Evolutionary conservation across 2,797 vertebrate species (phyloP).

Genomic region (Lepilemur ruficaudatus): DNA sequence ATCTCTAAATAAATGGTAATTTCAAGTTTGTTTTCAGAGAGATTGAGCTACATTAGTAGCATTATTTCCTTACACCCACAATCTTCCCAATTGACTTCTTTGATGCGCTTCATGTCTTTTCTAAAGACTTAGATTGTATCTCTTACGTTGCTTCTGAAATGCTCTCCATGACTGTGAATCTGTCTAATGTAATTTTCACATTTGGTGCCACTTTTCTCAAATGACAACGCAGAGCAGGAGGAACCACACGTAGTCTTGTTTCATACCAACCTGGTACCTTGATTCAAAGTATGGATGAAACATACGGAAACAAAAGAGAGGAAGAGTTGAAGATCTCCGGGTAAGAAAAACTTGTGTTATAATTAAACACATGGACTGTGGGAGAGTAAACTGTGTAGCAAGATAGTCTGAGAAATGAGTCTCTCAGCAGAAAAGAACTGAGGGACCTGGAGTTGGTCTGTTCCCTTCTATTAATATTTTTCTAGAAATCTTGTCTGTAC

Average conservation of each 20-base stretch:
- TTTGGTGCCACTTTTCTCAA: conserved; percentile 55
- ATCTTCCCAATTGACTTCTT: conserved; percentile 70
- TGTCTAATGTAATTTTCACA: conserved; percentile 62
- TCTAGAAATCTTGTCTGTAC: background rate
- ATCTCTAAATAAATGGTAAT: conserved; percentile 67
- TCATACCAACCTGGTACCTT: background rate
- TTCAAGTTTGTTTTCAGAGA: conserved; percentile 66
- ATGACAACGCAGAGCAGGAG: conserved; percentile 30
- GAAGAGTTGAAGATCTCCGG: background rate
- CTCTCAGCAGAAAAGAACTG: background rate
- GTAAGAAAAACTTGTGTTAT: background rate
- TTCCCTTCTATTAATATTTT: conserved; percentile 8
- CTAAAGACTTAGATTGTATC: background rate
- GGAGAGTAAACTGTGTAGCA: background rate
- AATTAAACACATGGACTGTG: background rate
- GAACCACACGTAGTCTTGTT: background rate
- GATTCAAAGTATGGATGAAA: background rate
- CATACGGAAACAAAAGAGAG: background rate
- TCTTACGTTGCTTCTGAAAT: conserved; percentile 56
- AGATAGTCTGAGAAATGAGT: background rate
- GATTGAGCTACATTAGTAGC: conserved; percentile 49
- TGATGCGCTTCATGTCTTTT: conserved; percentile 58
- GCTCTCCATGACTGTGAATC: conserved; percentile 41
- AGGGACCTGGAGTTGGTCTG: background rate
- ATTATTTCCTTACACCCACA: conserved; percentile 55